phyloP scores from a whole-genome alignment of 2,113 vertebrate genomes.

The Romanogobio albipinnatus region DNA sequence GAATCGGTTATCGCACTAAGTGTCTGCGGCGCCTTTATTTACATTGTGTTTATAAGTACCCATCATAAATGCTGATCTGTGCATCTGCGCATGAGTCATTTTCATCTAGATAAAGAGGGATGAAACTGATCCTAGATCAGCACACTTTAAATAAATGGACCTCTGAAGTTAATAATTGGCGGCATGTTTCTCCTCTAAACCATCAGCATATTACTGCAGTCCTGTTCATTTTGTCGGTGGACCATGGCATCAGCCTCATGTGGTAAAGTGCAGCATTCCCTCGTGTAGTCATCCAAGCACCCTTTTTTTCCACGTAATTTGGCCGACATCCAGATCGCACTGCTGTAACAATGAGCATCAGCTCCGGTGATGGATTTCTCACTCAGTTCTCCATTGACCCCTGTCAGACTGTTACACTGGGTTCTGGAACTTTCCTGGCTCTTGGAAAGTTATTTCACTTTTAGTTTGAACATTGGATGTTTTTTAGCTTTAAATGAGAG shows the following conservation, averaged over 20 bases:
- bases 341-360: slow-evolving; percentile 12
- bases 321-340: background rate
- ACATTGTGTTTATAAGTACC: background rate
- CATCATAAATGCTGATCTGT: background rate
- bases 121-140: background rate
- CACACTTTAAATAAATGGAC: background rate
- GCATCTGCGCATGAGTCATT: background rate
- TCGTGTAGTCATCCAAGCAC: background rate
- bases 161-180: background rate
- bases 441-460: background rate
- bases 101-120: background rate
- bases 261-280: background rate
- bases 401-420: background rate
- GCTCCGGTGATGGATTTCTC: slow-evolving; percentile 42
- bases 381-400: slow-evolving; percentile 24
- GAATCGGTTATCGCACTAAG: background rate
- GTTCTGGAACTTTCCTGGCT: slow-evolving; percentile 28
- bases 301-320: background rate
- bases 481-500: background rate
- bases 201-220: slow-evolving; percentile 39
- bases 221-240: background rate
- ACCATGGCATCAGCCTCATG: slow-evolving; percentile 3
- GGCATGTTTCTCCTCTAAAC: slow-evolving; percentile 28
- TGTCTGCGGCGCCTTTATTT: background rate
- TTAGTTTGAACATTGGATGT: background rate